A percentile compares a stretch with the other conserved stretches of the same genome.
phyloP scores from a whole-genome alignment of 2,888 invertebrate genomes.

The Sarcophaga variegata region DNA sequence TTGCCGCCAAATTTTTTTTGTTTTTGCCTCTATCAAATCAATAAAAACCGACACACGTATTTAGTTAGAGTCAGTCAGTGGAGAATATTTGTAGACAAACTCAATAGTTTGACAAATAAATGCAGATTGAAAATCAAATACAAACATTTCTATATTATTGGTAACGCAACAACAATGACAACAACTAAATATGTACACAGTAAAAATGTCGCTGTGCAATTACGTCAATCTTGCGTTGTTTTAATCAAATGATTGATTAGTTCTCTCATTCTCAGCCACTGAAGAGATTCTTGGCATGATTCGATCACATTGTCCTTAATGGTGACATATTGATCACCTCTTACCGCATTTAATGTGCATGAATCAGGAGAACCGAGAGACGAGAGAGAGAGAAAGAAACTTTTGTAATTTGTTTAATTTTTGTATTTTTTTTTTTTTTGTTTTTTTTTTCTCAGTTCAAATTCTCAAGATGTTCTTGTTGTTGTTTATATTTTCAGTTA shows the following conservation, averaged over 20 bases:
- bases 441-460: conserved; percentile 4
- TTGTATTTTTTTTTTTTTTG: too few relatives aligned
- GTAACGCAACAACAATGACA: conserved; percentile 37
- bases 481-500: conserved; percentile 71
- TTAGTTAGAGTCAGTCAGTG: conserved; percentile 55
- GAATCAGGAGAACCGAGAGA: background rate
- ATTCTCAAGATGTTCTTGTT: conserved; percentile 76
- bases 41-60: conserved; percentile 58
- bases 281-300: conserved; percentile 47
- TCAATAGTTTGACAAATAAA: conserved; percentile 75
- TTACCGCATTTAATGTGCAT: background rate
- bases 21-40: conserved; percentile 22
- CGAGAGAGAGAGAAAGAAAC: background rate
- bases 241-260: conserved; percentile 73
- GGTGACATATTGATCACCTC: conserved; percentile 37
- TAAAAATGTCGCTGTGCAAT: background rate
- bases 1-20: conserved; percentile 28
- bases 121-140: conserved; percentile 78
- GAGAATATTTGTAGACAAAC: conserved; percentile 57
- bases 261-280: background rate
- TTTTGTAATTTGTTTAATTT: background rate
- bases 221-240: conserved; percentile 56
- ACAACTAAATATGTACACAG: conserved; percentile 41
- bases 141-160: conserved; percentile 51
- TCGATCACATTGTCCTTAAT: conserved; percentile 46